A percentile compares a stretch with the other conserved stretches of the same genome.
phyloP scores from a whole-genome alignment of 2,113 vertebrate species.

The Sprattus sprattus region DNA sequence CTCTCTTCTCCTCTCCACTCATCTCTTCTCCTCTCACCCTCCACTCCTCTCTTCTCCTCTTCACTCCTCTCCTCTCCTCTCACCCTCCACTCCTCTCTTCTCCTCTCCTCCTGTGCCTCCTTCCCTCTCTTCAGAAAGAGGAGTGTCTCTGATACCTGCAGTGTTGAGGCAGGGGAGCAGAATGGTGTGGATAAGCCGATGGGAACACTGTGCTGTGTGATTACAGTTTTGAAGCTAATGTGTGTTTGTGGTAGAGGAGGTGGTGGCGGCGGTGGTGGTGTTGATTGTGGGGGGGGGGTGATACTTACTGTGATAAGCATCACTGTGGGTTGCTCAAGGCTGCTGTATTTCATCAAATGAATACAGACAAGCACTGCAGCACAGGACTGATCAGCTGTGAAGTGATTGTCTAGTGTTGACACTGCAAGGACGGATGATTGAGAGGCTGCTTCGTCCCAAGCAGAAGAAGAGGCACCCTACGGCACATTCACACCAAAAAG shows the following conservation, averaged over 20 bases:
- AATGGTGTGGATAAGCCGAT: background rate
- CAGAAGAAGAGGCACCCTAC: background rate
- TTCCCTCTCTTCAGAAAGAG: background rate
- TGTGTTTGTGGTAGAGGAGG: background rate
- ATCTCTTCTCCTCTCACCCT: background rate
- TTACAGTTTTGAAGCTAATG: background rate
- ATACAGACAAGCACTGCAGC: background rate
- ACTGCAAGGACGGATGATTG: constrained; percentile 5
- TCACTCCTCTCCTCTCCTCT: background rate
- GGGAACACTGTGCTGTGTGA: background rate
- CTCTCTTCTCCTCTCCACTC: background rate
- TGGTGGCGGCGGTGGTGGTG: background rate
- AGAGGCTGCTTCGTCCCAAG: background rate
- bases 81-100: background rate
- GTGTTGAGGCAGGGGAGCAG: background rate
- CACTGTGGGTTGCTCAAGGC: background rate
- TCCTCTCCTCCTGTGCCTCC: background rate
- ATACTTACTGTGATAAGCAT: constrained; percentile 9
- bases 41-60: background rate
- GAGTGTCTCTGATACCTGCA: background rate
- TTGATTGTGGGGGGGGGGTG: background rate
- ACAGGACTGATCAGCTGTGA: background rate
- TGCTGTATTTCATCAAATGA: background rate
- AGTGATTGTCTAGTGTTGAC: background rate
- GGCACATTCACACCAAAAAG: background rate